A percentile compares a stretch with the other conserved stretches of the same genome.
phyloP scores from a whole-genome alignment of 2,797 vertebrate genomes.

The Miichthys miiuy region DNA sequence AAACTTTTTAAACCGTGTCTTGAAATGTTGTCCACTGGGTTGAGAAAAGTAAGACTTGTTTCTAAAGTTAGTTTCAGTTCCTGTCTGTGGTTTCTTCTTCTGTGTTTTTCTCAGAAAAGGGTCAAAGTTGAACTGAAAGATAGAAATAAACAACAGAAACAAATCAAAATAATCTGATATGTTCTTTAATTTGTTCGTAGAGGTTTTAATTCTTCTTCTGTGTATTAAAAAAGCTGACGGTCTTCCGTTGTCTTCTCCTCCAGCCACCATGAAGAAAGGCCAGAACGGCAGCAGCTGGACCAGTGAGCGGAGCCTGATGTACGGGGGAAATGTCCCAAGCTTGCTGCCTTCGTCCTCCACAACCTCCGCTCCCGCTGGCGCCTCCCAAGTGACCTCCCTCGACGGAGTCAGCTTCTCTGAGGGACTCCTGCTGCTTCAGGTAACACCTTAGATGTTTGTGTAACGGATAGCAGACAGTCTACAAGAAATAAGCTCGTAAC shows the following conservation, averaged over 20 bases:
- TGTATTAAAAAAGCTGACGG: not conserved
- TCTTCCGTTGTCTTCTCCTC: conserved; percentile 6
- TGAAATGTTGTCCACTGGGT: not conserved
- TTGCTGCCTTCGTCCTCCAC: not conserved
- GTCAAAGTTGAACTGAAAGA: not conserved
- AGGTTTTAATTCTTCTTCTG: not conserved
- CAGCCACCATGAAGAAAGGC: conserved; percentile 81
- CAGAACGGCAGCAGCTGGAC: conserved; percentile 63
- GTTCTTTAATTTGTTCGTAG: not conserved
- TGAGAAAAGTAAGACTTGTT: conserved; percentile 13
- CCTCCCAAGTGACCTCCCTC: conserved; percentile 58
- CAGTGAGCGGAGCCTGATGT: conserved; percentile 45
- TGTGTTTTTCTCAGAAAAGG: conserved; percentile 12
- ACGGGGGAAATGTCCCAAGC: conserved; percentile 61
- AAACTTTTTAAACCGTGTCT: not conserved
- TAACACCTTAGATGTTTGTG: not conserved
- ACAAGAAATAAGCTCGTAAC: not conserved
- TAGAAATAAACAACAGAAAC: not conserved
- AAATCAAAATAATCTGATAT: not conserved
- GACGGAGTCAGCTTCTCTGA: conserved; percentile 83
- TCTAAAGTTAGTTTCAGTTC: conserved; percentile 18
- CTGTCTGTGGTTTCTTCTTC: conserved; percentile 1
- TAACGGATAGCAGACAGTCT: not conserved
- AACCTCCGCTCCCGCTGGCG: not conserved
- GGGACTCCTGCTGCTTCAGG: conserved; percentile 85